Base-by-base conservation (phyloP, 1,140 invertebrate genomes). In the Eciton burchellii region DNA sequence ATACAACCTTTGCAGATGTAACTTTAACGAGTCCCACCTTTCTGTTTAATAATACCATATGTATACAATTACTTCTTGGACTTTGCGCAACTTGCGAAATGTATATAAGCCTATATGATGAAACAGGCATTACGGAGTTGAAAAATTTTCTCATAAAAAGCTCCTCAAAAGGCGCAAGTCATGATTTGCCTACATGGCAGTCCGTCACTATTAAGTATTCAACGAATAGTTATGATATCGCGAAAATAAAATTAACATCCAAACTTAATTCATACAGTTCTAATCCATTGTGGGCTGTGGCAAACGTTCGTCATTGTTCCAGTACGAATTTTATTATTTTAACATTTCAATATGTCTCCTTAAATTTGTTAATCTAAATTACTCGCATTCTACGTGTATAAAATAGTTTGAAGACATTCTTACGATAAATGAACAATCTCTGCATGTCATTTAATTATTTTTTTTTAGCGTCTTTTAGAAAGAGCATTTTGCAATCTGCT, bases 181-280 rank as follows among this genome's bases (percentile, higher is more conserved):
- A 90, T n/a, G 62, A n/a, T 5, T 59, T 89, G 9, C 47, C 87
- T 14, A 83, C 43, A 54, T 90, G 89, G 89, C 87, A 89, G 73
- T 62, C 73, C 21, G 45, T 82, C 0, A 59, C 45, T 62, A 63
- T 90, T 0, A 52, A 82, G 41, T 8, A 60, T 56, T 19, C 49
- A 16, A 14, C 54, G 0, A 0, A 11, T 0, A 26, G 43, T 3
- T n/a, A 74, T 3, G n/a, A 3, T 0, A 2, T 1, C 0, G 12
- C 62, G 0, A 49, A 5, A 41, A 60, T 88, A 0, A 21, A 57
- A 16, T 21, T 88, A 8, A 54, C 43, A 16, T 24, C 77, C 0
- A 43, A 21, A n/a, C 49, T 62, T 5, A 57, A 66, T 0, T 19
- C 9, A 0, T 0, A 26, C 11, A 52, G n/a, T 0, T 11, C 9